Percentiles rank a stretch among this genome's conserved stretches.
Evolutionary conservation across 2,797 vertebrate genomes (phyloP).

Genomic region (Tympanoctomys barrerae): DNA sequence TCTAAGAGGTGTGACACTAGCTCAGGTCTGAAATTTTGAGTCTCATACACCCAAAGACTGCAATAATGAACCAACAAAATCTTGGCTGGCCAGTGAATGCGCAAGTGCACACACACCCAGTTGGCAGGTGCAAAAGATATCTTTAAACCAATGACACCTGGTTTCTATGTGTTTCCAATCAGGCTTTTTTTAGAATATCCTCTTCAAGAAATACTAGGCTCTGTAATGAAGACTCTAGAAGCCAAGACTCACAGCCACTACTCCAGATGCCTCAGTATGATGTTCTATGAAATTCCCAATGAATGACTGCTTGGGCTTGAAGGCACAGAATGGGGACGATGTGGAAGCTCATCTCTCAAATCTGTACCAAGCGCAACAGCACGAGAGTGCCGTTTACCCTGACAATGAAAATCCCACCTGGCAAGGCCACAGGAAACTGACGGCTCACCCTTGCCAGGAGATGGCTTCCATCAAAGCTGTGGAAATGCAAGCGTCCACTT

Average conservation of each 20-base stretch:
- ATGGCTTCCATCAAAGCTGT: conserved; percentile 49
- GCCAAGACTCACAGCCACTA: not conserved
- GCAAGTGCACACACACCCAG: not conserved
- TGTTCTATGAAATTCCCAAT: conserved; percentile 83
- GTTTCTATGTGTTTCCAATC: conserved; percentile 27
- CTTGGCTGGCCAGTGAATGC: not conserved
- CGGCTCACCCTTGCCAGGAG: conserved; percentile 63
- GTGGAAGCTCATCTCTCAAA: conserved; percentile 78
- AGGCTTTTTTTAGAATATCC: not conserved
- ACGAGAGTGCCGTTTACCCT: conserved; percentile 61
- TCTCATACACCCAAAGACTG: not conserved
- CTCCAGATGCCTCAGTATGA: conserved; percentile 75
- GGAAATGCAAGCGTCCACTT: conserved; percentile 19
- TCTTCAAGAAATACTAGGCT: conserved; percentile 30
- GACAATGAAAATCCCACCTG: conserved; percentile 64
- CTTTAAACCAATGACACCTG: not conserved
- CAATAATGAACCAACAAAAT: not conserved
- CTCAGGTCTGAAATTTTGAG: not conserved
- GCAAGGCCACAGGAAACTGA: conserved; percentile 68
- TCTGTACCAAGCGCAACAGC: conserved; percentile 73
- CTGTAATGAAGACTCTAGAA: conserved; percentile 74
- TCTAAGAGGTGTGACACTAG: not conserved
- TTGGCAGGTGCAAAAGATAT: not conserved
- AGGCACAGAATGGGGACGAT: conserved; percentile 75
- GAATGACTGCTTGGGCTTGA: conserved; percentile 82